phyloP scores from a whole-genome alignment of 2,113 vertebrate species.

The Vicugna pacos region DNA sequence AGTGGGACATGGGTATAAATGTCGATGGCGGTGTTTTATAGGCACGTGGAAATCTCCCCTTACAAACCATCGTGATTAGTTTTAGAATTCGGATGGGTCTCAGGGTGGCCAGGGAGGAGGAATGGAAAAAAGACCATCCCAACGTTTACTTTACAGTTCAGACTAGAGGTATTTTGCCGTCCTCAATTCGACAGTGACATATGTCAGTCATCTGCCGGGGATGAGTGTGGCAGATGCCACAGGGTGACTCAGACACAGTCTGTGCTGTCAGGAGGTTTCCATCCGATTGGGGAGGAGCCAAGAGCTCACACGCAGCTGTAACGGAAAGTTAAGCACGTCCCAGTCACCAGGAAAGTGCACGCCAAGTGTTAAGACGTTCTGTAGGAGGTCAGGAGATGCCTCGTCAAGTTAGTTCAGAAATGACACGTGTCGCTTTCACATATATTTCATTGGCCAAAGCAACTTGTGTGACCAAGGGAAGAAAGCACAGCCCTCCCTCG shows the following conservation, averaged over 20 bases:
- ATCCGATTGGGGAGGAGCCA: neutral
- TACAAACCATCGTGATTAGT: neutral
- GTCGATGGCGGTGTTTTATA: neutral
- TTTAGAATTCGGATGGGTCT: neutral
- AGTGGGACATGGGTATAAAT: neutral
- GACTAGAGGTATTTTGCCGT: neutral
- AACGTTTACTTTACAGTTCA: neutral
- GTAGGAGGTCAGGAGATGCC: neutral
- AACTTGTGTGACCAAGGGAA: neutral
- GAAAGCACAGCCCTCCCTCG: neutral
- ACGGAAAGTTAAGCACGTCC: fast-evolving
- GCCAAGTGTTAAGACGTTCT: neutral
- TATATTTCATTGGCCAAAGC: neutral
- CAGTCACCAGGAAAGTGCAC: neutral
- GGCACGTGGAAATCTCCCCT: neutral
- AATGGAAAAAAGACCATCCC: neutral
- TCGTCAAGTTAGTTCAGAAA: neutral
- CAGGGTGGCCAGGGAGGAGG: neutral
- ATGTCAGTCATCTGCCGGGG: neutral
- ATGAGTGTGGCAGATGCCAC: fast-evolving
- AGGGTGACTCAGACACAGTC: neutral
- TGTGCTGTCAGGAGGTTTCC: neutral
- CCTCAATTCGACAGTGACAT: neutral
- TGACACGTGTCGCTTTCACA: too few relatives aligned
- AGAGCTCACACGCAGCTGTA: neutral